Base-by-base conservation (phyloP, 2,888 invertebrate genomes). In the Maniola hyperantus region DNA sequence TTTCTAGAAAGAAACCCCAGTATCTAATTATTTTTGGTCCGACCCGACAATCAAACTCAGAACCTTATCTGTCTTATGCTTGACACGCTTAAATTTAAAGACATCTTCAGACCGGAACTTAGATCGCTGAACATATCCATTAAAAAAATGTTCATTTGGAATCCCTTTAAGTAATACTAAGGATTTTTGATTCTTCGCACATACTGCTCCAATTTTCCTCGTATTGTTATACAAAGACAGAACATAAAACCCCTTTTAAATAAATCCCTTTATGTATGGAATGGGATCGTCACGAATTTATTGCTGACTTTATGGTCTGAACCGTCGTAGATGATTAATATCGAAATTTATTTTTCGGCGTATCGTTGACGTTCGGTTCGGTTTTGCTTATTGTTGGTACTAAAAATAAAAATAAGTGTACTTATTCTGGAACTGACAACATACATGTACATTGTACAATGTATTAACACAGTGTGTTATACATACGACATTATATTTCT, bases 231-330 rank as follows among this genome's bases (percentile, higher is more conserved):
- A 60, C 13, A 36, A 33, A 44, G 60, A 34, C 60, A 50, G 42
- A 51, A 39, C 61, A 18, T 61, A 39, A 61, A 61, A 61, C 51
- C 20, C 50, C 51, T 51, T 61, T 61, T 51, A 39, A 51, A 61
- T 61, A 61, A 61, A 58, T 46, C 44, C 58, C 44, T 58, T 58
- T 44, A 33, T 62, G 65, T 58, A 46, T 65, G 61, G 55, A 62
- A 68, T 66, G 63, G 63, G 59, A 63, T 59, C 59, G 48, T 48
- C 54, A 66, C 50, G 54, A 34, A 66, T 68, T 68, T 68, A 68
- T 68, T 50, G 63, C 55, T 26, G 68, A 66, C 55, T 68, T 68
- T 66, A 68, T 68, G 59, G 66, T 54, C 59, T 66, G 46, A 59
- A 66, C 39, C 54, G 66, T 60, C 62, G 50, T 13, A 54, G 59